phyloP scores from a whole-genome alignment of 1,140 invertebrate species.

The Dreissena rostriformis region DNA sequence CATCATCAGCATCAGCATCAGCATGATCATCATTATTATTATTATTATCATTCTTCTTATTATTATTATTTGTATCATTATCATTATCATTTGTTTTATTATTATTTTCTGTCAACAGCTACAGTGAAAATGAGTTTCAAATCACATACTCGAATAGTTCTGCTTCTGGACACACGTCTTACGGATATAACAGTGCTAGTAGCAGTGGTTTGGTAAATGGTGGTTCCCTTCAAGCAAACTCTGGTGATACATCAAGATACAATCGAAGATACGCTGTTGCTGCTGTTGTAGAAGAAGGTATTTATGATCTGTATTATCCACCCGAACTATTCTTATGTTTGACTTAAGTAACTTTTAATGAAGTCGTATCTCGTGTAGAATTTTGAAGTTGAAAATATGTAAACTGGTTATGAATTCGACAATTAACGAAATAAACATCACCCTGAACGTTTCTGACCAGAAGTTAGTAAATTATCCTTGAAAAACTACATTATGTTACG shows the following conservation, averaged over 20 bases:
- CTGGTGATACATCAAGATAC: background rate
- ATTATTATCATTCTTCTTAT: background rate
- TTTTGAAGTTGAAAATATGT: background rate
- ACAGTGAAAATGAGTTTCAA: too few relatives aligned
- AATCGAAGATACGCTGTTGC: constrained; percentile 31
- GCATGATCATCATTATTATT: background rate
- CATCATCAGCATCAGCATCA: too few relatives aligned
- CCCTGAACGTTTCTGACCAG: too few relatives aligned
- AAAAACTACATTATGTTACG: background rate
- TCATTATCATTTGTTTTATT: background rate
- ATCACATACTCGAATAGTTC: too few relatives aligned
- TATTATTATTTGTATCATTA: background rate
- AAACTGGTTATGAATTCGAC: background rate
- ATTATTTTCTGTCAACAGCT: background rate
- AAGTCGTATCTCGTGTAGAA: background rate
- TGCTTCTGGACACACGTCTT: too few relatives aligned
- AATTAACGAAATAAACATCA: too few relatives aligned
- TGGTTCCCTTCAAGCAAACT: too few relatives aligned
- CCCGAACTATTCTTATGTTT: background rate
- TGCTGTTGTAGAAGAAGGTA: constrained; percentile 19
- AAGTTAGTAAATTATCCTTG: too few relatives aligned
- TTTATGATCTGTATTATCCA: background rate
- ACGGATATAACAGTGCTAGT: too few relatives aligned
- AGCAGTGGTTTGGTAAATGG: too few relatives aligned
- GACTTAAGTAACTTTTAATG: background rate